phyloP scores from a whole-genome alignment of 1,140 invertebrate species.

The Drosophila leontia region DNA sequence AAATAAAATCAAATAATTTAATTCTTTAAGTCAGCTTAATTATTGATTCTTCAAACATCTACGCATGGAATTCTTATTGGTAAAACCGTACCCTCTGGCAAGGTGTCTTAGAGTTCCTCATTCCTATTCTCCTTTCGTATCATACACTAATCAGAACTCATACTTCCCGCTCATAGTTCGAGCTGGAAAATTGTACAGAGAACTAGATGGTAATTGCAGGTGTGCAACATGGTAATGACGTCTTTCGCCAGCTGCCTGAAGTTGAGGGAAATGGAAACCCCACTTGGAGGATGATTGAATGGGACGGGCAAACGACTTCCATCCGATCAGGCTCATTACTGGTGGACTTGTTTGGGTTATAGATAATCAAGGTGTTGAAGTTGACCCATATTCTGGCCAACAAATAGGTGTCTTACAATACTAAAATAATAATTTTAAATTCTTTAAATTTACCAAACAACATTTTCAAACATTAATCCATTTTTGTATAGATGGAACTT shows the following conservation, averaged over 20 bases:
- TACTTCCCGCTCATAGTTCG: slow-evolving; percentile 4
- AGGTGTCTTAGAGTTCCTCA: not conserved
- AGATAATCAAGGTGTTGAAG: not conserved
- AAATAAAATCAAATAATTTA: not conserved
- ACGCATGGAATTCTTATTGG: not conserved
- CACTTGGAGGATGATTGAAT: slow-evolving; percentile 49
- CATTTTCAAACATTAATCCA: not conserved
- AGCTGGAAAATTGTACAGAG: slow-evolving; percentile 26
- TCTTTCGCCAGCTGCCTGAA: slow-evolving; percentile 15
- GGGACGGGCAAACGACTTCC: slow-evolving; percentile 19
- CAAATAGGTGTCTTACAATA: not conserved
- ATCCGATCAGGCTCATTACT: slow-evolving; percentile 28
- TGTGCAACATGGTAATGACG: slow-evolving; percentile 51
- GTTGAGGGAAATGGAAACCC: slow-evolving; percentile 27
- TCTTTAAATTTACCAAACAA: too few species aligned
- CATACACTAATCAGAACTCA: slow-evolving; percentile 33
- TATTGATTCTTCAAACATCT: not conserved
- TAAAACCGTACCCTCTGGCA: not conserved
- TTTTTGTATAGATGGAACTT: not conserved
- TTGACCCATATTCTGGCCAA: slow-evolving; percentile 28
- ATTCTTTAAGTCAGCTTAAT: not conserved
- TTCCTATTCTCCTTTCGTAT: slow-evolving; percentile 5
- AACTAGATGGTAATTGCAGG: slow-evolving; percentile 55
- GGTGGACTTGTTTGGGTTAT: slow-evolving; percentile 11
- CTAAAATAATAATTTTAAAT: not conserved